phyloP scores from a whole-genome alignment of 1,140 invertebrate species.

The Neodiprion lecontei region DNA sequence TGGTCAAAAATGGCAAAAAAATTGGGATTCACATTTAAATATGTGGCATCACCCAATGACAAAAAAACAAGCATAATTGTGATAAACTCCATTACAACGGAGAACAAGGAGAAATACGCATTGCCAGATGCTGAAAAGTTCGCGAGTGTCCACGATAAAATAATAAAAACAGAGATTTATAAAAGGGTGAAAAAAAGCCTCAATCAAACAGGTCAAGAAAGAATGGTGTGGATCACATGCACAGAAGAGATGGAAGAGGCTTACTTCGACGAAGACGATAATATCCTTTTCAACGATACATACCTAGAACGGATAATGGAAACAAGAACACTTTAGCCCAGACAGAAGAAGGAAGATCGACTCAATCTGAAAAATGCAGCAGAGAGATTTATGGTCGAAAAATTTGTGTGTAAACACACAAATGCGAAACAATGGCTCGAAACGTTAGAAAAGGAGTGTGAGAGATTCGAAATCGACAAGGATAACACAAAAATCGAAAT shows the following conservation, averaged over 20 bases:
- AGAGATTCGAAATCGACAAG: neutral
- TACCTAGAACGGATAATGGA: slow-evolving; percentile 16
- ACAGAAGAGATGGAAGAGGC: slow-evolving; percentile 19
- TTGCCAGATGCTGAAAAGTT: slow-evolving; percentile 24
- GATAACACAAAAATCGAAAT: neutral
- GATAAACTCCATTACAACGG: slow-evolving; percentile 33
- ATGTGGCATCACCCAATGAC: slow-evolving; percentile 28
- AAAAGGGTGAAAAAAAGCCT: slow-evolving; percentile 32
- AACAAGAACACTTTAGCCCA: neutral
- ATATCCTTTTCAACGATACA: slow-evolving; percentile 21
- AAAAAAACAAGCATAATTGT: slow-evolving; percentile 27
- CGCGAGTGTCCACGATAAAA: slow-evolving; percentile 20
- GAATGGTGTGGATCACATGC: slow-evolving; percentile 30
- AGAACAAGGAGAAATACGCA: slow-evolving; percentile 28
- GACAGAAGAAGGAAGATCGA: neutral
- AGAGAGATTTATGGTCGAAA: slow-evolving; percentile 17
- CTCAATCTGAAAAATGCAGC: neutral
- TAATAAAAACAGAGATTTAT: slow-evolving; percentile 28
- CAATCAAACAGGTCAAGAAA: slow-evolving; percentile 29
- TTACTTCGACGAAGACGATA: slow-evolving; percentile 24
- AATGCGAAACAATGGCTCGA: slow-evolving; percentile 19
- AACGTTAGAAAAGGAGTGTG: slow-evolving; percentile 8
- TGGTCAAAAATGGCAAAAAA: slow-evolving; percentile 25
- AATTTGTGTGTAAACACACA: slow-evolving; percentile 19
- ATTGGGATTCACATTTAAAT: slow-evolving; percentile 28